Evolutionary conservation across 2,113 vertebrate species (phyloP).

Genomic region (Phodopus roborovskii): DNA sequence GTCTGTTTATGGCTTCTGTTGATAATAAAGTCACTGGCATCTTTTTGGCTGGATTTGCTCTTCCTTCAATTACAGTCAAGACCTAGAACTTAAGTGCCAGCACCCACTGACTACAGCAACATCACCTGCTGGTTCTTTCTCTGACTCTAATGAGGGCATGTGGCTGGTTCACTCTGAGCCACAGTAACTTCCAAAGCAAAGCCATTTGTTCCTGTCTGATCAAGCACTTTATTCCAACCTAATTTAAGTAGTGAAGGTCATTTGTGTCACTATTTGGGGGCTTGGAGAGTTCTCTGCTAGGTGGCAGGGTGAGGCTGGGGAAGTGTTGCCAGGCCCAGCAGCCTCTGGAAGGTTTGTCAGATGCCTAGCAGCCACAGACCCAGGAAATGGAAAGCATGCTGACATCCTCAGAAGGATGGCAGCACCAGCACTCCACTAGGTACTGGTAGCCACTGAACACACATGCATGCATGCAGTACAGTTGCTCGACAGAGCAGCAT

Average conservation of each 20-base stretch:
- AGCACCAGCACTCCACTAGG: neutral
- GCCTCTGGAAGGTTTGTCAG: neutral
- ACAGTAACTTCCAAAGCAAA: neutral
- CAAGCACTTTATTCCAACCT: constrained; percentile 14
- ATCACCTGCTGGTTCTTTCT: neutral
- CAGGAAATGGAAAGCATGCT: neutral
- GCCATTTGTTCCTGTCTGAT: neutral
- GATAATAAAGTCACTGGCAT: constrained; percentile 62
- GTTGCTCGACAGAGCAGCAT: neutral
- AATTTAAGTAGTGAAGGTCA: constrained; percentile 34
- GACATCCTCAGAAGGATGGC: neutral
- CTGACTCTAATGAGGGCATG: neutral
- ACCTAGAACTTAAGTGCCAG: neutral
- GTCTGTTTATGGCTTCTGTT: constrained; percentile 64
- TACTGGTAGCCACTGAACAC: neutral
- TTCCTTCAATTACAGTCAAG: constrained; percentile 48
- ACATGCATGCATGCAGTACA: too few relatives aligned
- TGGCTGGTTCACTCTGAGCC: neutral
- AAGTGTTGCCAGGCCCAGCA: neutral
- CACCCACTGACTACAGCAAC: neutral
- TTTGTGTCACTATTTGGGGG: neutral
- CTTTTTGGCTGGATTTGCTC: constrained; percentile 49
- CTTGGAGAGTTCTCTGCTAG: neutral
- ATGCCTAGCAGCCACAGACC: neutral
- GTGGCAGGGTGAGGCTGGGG: neutral